Base-by-base conservation (phyloP, 2,888 invertebrate genomes). In the Cistogaster globosa region DNA sequence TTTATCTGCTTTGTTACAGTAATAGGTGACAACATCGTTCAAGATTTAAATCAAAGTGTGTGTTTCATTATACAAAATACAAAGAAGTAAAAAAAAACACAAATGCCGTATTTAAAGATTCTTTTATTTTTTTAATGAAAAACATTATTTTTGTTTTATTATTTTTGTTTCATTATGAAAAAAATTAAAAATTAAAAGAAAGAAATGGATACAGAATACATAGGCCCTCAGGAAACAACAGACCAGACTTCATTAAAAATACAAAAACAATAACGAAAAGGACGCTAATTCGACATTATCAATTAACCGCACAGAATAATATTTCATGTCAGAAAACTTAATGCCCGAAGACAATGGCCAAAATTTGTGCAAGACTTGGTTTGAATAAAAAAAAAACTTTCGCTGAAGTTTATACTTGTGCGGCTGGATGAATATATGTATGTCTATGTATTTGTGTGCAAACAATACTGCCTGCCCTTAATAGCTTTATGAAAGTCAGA, bases 221-320 rank as follows among this genome's bases (percentile, higher is more conserved):
- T 26, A 26, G 1, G 26, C 76, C 82, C 67, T 16, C 42, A 77
- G 82, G 71, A 22, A 63, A 53, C 36, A 45, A 4, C 48, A 82
- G 69, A 36, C 74, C 48, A 63, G 82, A 53, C 65, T 83, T 51
- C 20, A 45, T 22, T 58, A 67, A 65, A 67, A 72, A 51, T 45
- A 55, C 32, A 32, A 22, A 42, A 32, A 45, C 32, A 71, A 55
- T 18, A n/a, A 26, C 32, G 38, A 62, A 51, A 60, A 79, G 78
- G 63, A 85, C 78, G 78, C 81, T 81, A 85, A 81, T 85, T 78
- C 81, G 84, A 85, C 84, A 81, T 81, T 81, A 85, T 85, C 84
- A 85, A 85, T 85, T 85, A 85, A 85, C 84, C 84, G 77, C 84
- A 85, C 74, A 77, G 81, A 77, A 81, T 85, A 85, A 81, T 85